These are phyloP conservation scores for Syndactyla subalaris DNA, from an alignment of 2,797 vertebrate species.

Conservation along the genomic window DNA sequence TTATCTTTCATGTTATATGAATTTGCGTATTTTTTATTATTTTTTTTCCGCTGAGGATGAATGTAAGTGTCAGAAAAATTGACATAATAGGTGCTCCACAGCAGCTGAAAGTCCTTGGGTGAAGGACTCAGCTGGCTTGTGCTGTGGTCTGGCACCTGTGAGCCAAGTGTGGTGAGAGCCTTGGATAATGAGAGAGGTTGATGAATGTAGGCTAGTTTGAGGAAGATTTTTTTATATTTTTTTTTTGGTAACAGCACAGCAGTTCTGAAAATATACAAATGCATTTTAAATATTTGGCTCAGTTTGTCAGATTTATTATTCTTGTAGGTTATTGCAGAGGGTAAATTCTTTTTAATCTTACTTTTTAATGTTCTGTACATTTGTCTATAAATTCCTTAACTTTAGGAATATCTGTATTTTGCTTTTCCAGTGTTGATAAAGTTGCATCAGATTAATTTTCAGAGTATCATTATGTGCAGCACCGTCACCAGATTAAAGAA, in stretches of 20 bases:
- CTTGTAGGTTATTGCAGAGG: not conserved
- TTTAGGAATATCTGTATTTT: conserved; percentile 11
- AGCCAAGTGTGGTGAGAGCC: not conserved
- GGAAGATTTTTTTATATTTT: not conserved
- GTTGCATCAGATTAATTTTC: not conserved
- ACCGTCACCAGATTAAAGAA: not conserved
- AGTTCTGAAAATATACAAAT: conserved; percentile 13
- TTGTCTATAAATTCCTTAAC: not conserved
- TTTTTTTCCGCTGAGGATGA: not conserved
- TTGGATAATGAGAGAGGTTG: not conserved
- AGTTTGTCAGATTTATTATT: not conserved
- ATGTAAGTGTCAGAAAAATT: not conserved
- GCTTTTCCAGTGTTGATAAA: not conserved
- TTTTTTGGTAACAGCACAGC: not conserved
- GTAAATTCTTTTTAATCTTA: not conserved
- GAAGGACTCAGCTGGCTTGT: conserved; percentile 36
- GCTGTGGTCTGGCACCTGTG: conserved; percentile 26
- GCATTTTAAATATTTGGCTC: not conserved
- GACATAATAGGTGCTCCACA: conserved; percentile 14
- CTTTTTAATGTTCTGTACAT: not conserved
- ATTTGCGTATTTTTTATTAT: not conserved
- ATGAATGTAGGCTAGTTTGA: not conserved
- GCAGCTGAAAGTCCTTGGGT: conserved; percentile 57
- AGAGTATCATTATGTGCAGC: not conserved
- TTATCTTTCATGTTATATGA: not conserved